Evolutionary conservation across 2,888 invertebrate species (phyloP).

Genomic region (Tachystola acroxantha): DNA sequence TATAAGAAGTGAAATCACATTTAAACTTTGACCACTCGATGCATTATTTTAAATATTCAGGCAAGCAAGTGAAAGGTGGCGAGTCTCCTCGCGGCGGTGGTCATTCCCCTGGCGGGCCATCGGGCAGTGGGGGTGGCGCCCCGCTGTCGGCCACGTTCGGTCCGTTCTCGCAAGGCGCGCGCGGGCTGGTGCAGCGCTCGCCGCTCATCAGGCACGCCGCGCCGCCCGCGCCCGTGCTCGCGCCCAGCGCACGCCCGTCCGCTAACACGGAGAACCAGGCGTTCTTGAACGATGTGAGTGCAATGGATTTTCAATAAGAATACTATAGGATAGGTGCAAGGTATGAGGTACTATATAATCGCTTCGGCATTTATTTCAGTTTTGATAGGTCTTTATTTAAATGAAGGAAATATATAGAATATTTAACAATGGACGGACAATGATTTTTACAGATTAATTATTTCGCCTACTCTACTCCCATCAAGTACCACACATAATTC

Average conservation of each 20-base stretch:
- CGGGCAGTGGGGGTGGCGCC: slow-evolving; percentile 8
- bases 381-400: too few relatives aligned
- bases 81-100: slow-evolving; percentile 10
- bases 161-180: slow-evolving; percentile 81
- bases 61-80: slow-evolving; percentile 37
- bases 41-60: too few relatives aligned
- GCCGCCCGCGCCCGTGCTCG: slow-evolving; percentile 79
- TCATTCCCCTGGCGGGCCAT: too few relatives aligned
- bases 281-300: slow-evolving; percentile 91
- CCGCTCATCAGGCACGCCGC: slow-evolving; percentile 91
- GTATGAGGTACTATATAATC: too few relatives aligned
- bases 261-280: slow-evolving; percentile 94
- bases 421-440: too few relatives aligned
- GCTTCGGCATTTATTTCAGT: too few relatives aligned
- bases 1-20: too few relatives aligned
- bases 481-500: too few relatives aligned
- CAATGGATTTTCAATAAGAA: not conserved
- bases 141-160: slow-evolving; percentile 49
- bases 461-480: too few relatives aligned
- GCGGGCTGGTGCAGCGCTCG: slow-evolving; percentile 92
- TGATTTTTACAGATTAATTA: too few relatives aligned
- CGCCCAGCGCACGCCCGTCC: slow-evolving; percentile 83
- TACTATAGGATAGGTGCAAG: not conserved
- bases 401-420: too few relatives aligned
- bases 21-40: too few relatives aligned